Evolutionary conservation across 2,113 vertebrate species (phyloP), one percentile per base, ranked within the genome.

Genomic region (Antennarius striatus): DNA sequence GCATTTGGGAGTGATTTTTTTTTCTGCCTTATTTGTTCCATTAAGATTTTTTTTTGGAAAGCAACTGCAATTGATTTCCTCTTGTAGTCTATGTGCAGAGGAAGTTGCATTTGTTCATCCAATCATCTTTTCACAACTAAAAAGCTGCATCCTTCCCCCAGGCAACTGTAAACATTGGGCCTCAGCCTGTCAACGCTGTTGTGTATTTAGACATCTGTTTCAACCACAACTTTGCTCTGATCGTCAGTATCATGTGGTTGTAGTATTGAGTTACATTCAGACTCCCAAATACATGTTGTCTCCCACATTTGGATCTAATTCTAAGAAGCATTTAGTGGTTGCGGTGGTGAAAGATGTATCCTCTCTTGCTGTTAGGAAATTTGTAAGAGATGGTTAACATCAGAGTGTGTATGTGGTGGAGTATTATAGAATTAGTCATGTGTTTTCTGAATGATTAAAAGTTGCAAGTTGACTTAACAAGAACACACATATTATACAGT

Each of bases 121-220:
- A 51, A 48, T 79, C 60, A 71, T 68, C 17, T 57, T 77, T 62
- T 22, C 50, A 47, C 29, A 16, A 61, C 56, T 10, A 47, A 61
- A 63, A 69, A 36, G 66, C 63, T 65, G 78, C 80, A 75, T 74
- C 71, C 42, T 58, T 56, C 56, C 81, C 81, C 65, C 29, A 30
- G 59, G 81, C 73, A 72, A 63, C 73, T 56, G 80, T 86, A 89
- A 86, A 91, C 75, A 86, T 65, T 39, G 70, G 72, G 64, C 70
- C 81, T 59, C 73, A 12, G 75, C 70, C 69, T 89, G 86, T 90
- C 87, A 80, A 58, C 87, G n/a, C 81, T 58, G 62, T 54, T 55
- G 80, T 89, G 77, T 89, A 82, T 90, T 91, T 80, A 86, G 84
- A 90, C 89, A 91, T 86, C 82, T 87, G 88, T 77, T 77, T 78